A percentile compares a stretch with the other conserved stretches of the same genome.
Conservation (phyloP, 1,140 invertebrate genomes). For the Plectrocnemia conspersa region DNA sequence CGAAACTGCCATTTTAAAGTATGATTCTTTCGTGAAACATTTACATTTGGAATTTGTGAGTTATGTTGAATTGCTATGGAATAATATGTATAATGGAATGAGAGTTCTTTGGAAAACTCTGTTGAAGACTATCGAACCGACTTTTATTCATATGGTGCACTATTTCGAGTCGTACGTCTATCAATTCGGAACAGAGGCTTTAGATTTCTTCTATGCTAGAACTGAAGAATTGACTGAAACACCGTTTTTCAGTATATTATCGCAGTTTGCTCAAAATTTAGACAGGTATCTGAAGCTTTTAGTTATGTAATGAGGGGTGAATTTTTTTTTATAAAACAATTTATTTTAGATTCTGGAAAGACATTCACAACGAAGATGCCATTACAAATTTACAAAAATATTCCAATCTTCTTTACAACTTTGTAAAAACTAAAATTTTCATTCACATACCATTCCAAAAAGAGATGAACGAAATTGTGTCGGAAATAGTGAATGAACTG, state of each 20-base stretch:
- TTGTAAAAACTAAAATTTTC: slow-evolving; percentile 69
- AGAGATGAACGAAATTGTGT: slow-evolving; percentile 64
- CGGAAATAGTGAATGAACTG: slow-evolving; percentile 65
- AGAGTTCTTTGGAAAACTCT: slow-evolving; percentile 65
- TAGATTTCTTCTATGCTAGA: slow-evolving; percentile 75
- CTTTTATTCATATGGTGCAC: slow-evolving; percentile 69
- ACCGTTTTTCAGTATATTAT: slow-evolving; percentile 71
- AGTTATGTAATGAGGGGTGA: neutral
- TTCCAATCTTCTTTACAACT: slow-evolving; percentile 57
- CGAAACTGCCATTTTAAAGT: slow-evolving; percentile 65
- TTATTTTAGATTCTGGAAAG: slow-evolving; percentile 58
- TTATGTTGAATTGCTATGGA: slow-evolving; percentile 69
- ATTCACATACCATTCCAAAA: slow-evolving; percentile 72
- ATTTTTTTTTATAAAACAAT: slow-evolving; percentile 2
- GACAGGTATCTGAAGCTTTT: slow-evolving; percentile 50
- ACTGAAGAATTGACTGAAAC: slow-evolving; percentile 73
- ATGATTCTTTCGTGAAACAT: slow-evolving; percentile 72
- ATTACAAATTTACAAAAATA: slow-evolving; percentile 74
- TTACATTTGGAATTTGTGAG: slow-evolving; percentile 71
- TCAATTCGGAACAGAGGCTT: slow-evolving; percentile 65
- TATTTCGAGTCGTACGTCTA: slow-evolving; percentile 68
- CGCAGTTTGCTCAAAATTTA: slow-evolving; percentile 73
- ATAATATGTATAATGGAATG: slow-evolving; percentile 56
- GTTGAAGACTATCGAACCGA: slow-evolving; percentile 66
- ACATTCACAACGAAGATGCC: slow-evolving; percentile 67